Base-by-base conservation (phyloP, 2,113 vertebrate genomes). In the Scopus umbretta region DNA sequence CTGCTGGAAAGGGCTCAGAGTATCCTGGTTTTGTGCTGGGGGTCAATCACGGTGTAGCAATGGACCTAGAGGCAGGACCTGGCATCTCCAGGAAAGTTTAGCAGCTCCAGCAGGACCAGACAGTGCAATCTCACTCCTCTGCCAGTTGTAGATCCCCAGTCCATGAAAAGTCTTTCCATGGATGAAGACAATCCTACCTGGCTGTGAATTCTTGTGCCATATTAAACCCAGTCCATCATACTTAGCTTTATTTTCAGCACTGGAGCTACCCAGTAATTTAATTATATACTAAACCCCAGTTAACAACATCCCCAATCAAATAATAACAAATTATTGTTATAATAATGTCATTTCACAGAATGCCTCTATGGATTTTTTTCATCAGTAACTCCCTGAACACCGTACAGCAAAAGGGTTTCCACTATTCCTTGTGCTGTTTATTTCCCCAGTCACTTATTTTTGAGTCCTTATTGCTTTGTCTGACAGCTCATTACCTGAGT, bases 41-140 rank as follows among this genome's bases (percentile, higher is more conserved):
- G 15, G 13, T 11, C 3, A 3, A 17, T 34, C 14, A 10, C 2
- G 2, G 38, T 1, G 1, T 8, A 61, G 42, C 1, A 2, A 47
- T 3, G 13, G 50, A 68, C 25, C 32, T n/a, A 43, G 16, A 61
- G 22, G 20, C 7, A 62, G 86, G n/a, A 40, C 32, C 14, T 7
- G 38, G 21, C 49, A 86, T 25, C 36, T 70, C 27, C 29, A 63
- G 27, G 5, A 76, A 8, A 21, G 32, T 61, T 55, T 25, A 70
- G 66, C 29, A 80, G 17, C 53, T 63, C 45, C 8, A 6, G n/a
- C 2, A 1, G 30, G 27, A 78, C 30, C 20, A 78, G 50, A 26
- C 26, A 66, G 52, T 19, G 11, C 22, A 49, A 75, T 47, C 40
- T 68, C 34, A 79, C 52, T 58, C 22, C 52, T 72, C 56, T 88